Conservation (phyloP, 2,113 vertebrate genomes). For the Rhombomys opimus region DNA sequence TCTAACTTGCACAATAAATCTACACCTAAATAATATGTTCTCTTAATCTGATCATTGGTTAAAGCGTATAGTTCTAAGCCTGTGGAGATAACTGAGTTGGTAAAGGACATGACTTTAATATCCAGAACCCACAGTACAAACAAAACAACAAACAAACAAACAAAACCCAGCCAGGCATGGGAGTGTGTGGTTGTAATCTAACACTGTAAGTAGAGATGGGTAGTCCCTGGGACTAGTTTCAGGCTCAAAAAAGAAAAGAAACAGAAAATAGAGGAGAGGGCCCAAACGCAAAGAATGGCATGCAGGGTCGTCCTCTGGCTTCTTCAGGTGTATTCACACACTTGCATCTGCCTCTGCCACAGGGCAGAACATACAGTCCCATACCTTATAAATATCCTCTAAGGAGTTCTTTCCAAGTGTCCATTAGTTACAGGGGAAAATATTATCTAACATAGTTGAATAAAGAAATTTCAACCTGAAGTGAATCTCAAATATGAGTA, state of each 20-base stretch:
- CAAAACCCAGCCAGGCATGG: no score
- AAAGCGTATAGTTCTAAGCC: not conserved
- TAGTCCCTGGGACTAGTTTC: no score
- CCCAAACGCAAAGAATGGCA: not conserved
- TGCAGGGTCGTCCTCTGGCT: no score
- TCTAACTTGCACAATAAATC: not conserved
- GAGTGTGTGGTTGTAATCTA: not conserved
- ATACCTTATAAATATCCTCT: constrained; percentile 3
- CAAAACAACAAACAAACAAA: not conserved
- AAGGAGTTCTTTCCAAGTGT: not conserved
- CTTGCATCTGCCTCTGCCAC: not conserved
- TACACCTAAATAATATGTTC: constrained; percentile 18
- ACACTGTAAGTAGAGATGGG: not conserved
- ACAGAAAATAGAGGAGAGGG: not conserved
- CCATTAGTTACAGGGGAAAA: constrained; percentile 12
- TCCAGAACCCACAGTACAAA: not conserved
- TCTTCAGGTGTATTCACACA: not conserved
- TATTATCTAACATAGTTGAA: constrained; percentile 33
- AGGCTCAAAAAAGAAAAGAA: not conserved
- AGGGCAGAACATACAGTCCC: not conserved
- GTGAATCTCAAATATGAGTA: constrained; percentile 43
- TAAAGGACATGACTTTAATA: not conserved
- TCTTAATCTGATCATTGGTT: constrained; percentile 20
- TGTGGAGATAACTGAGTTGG: not conserved
- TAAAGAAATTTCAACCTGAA: constrained; percentile 34